These are phyloP conservation scores for Priocnemis perturbator DNA, from an alignment of 2,888 invertebrate genomes.

Conservation along the genomic window DNA sequence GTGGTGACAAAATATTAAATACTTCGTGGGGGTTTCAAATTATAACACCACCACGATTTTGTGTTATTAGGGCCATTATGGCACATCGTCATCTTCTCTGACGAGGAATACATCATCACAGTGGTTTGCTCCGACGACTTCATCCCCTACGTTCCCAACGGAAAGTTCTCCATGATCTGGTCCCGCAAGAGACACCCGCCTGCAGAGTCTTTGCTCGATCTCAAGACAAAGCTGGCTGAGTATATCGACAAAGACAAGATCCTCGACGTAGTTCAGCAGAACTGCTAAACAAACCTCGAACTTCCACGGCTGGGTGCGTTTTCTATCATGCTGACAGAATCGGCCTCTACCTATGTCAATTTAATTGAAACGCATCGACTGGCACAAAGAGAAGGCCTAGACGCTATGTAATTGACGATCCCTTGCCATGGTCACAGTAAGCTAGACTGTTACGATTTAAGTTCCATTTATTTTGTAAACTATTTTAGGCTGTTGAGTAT, in stretches of 20 bases:
- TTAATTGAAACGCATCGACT: too few relatives aligned
- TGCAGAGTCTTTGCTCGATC: conserved; percentile 34
- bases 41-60: conserved; percentile 16
- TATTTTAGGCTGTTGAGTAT: too few relatives aligned
- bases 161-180: conserved; percentile 57
- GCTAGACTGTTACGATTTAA: too few relatives aligned
- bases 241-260: conserved; percentile 48
- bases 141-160: conserved; percentile 28
- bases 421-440: too few relatives aligned
- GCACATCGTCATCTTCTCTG: conserved; percentile 39
- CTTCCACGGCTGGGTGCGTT: not conserved
- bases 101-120: conserved; percentile 47
- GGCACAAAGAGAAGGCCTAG: too few relatives aligned
- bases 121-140: conserved; percentile 44
- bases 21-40: too few relatives aligned
- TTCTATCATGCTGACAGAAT: not conserved
- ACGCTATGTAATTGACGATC: too few relatives aligned
- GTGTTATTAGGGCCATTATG: conserved; percentile 48
- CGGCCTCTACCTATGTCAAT: too few relatives aligned
- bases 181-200: conserved; percentile 48
- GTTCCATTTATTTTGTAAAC: too few relatives aligned
- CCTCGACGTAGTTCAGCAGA: conserved; percentile 43
- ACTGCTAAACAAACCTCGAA: conserved; percentile 41
- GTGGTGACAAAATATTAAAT: too few relatives aligned
- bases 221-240: conserved; percentile 40